A percentile compares a stretch with the other conserved stretches of the same genome.
These are phyloP conservation scores for Acinonyx jubatus DNA, from an alignment of 2,113 vertebrate genomes.

Conservation along the genomic window DNA sequence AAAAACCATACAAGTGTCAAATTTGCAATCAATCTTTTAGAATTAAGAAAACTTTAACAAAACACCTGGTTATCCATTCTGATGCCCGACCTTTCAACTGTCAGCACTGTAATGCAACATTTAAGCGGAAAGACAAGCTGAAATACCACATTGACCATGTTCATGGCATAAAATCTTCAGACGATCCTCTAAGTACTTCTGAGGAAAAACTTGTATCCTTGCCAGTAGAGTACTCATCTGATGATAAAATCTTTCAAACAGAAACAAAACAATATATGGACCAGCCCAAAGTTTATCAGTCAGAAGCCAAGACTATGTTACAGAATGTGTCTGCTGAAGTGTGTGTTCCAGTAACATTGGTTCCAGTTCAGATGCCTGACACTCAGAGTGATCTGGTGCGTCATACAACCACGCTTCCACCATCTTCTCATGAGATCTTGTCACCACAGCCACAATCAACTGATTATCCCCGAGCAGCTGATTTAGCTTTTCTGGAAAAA, in stretches of 20 bases:
- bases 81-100: constrained; percentile 98
- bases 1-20: constrained; percentile 97
- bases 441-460: constrained; percentile 85
- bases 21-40: constrained; percentile 97
- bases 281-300: constrained; percentile 85
- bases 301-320: constrained; percentile 86
- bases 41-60: constrained; percentile 98
- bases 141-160: constrained; percentile 99
- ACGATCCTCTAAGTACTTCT: constrained; percentile 82
- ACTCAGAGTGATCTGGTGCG: constrained; percentile 83
- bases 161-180: constrained; percentile 89
- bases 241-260: constrained; percentile 85
- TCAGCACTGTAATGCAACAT: constrained; percentile 95
- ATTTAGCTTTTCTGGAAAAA: constrained; percentile 96
- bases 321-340: constrained; percentile 85
- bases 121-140: constrained; percentile 98
- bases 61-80: constrained; percentile 99
- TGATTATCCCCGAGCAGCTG: constrained; percentile 90
- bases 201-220: constrained; percentile 87
- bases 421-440: constrained; percentile 84
- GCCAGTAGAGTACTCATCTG: constrained; percentile 82
- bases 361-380: constrained; percentile 90
- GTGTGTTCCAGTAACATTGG: constrained; percentile 91
- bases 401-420: constrained; percentile 82
- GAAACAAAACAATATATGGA: constrained; percentile 86